Evolutionary conservation across 2,797 vertebrate species (phyloP), one percentile per base, ranked within the genome.

Genomic region (Sardinella longiceps): DNA sequence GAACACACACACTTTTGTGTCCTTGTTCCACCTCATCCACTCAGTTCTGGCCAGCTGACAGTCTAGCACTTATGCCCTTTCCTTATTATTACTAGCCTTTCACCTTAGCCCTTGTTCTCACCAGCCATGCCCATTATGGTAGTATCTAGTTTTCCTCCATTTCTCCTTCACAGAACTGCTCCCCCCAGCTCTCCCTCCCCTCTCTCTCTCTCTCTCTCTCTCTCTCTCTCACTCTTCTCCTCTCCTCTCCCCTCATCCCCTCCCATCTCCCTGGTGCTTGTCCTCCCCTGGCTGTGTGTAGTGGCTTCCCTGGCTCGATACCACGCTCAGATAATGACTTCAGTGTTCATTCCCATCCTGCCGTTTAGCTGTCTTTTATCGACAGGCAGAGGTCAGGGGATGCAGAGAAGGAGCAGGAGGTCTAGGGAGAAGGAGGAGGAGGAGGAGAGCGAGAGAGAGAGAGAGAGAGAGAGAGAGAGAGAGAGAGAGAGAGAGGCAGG

Each of bases 321-420:
- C 33, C 80, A 39, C 82, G 43, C 81, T 70, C 83, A 80, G 82
- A 86, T 89, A 88, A 89, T 90, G 89, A 84, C 82, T 88, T 87
- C 48, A 84, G 83, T 60, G 48, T 66, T 87, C 30, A n/a, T 85
- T 85, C 83, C 30, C 80, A 85, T 84, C 63, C 82, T 86, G 84
- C 63, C 70, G 39, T 85, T 87, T 83, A 88, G 37, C 82, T 85
- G 28, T 87, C 50, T 85, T 80, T 82, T 85, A 86, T 89, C n/a
- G 80, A 85, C 88, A 87, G 81, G 51, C 85, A 83, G 81, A 86
- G 74, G 87, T 85, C 84, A 84, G 23, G 53, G 33, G 30, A 83
- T 33, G 43, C 6, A 58, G 39, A 84, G 80, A 53, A 23, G 30
- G 30, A 74, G 66, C 46, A 81, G 58, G 30, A 53, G 43, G 80